Conservation (phyloP, 1,140 invertebrate genomes). For the Chelonus insularis region DNA sequence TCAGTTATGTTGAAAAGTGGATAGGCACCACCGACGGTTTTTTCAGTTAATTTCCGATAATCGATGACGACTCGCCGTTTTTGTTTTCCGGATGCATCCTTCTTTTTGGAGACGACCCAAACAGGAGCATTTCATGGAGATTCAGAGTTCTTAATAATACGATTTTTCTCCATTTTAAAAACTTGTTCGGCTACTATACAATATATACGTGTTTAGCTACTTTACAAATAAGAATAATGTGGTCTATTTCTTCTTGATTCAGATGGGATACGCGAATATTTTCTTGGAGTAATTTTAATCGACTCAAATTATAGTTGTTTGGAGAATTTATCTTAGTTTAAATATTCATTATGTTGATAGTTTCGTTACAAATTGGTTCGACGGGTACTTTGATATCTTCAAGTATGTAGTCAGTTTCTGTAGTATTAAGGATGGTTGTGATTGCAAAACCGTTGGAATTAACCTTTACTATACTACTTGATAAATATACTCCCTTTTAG, state of each 20-base stretch:
- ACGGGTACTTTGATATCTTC: neutral
- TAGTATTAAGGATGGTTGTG: neutral
- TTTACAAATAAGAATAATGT: conserved; percentile 24
- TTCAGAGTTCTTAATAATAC: conserved; percentile 41
- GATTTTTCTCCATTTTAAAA: conserved; percentile 33
- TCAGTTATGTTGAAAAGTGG: conserved; percentile 57
- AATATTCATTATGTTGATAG: neutral
- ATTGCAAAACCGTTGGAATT: neutral
- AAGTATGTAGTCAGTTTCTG: neutral
- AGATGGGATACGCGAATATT: conserved; percentile 15
- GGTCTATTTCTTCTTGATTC: conserved; percentile 22
- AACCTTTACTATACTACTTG: neutral
- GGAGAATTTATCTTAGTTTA: neutral
- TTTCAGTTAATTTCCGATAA: conserved; percentile 30
- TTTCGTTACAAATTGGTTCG: neutral
- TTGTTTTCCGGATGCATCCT: conserved; percentile 26
- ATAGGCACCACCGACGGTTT: conserved; percentile 36
- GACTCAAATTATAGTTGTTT: neutral
- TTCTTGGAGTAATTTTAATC: neutral
- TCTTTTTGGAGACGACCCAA: conserved; percentile 38
- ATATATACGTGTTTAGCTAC: conserved; percentile 29
- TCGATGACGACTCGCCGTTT: conserved; percentile 32
- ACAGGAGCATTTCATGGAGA: conserved; percentile 42
- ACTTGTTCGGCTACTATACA: conserved; percentile 35
- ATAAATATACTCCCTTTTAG: neutral